A percentile compares a stretch with the other conserved stretches of the same genome.
Evolutionary conservation across 2,113 vertebrate genomes (phyloP).

Genomic region (Crotalus horridus): DNA sequence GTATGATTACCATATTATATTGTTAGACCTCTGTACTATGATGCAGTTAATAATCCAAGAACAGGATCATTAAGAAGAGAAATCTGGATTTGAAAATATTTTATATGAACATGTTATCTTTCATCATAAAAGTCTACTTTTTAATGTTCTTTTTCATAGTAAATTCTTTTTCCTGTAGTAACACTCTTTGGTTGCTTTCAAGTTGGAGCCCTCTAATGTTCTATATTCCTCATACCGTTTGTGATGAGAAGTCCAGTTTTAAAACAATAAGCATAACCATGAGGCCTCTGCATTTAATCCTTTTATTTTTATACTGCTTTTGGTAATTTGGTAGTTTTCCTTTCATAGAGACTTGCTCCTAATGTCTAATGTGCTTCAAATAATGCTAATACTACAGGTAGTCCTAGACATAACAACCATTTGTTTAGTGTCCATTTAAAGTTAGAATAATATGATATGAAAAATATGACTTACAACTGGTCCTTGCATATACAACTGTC

Average conservation of each 20-base stretch:
- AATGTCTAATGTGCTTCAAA: not conserved
- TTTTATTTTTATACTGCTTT: not conserved
- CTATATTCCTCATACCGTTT: not conserved
- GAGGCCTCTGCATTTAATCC: not conserved
- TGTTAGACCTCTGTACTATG: not conserved
- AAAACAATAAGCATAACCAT: not conserved
- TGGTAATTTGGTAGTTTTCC: not conserved
- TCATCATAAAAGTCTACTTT: not conserved
- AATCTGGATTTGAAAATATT: not conserved
- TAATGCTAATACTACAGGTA: not conserved
- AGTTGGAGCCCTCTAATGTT: not conserved
- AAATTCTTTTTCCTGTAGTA: not conserved
- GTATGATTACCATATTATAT: conserved; percentile 16
- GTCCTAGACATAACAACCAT: not conserved
- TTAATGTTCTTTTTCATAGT: not conserved
- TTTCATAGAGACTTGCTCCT: not conserved
- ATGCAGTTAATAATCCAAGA: not conserved
- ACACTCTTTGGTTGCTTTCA: not conserved
- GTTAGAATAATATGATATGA: not conserved
- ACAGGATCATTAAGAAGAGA: not conserved
- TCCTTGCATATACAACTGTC: not conserved
- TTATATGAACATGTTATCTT: not conserved
- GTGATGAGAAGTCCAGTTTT: not conserved
- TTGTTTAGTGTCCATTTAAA: not conserved
- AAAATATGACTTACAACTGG: not conserved